Evolutionary conservation across 2,888 invertebrate species (phyloP), one percentile per base, ranked within the genome.

Genomic region (Caenorhabditis becei): DNA sequence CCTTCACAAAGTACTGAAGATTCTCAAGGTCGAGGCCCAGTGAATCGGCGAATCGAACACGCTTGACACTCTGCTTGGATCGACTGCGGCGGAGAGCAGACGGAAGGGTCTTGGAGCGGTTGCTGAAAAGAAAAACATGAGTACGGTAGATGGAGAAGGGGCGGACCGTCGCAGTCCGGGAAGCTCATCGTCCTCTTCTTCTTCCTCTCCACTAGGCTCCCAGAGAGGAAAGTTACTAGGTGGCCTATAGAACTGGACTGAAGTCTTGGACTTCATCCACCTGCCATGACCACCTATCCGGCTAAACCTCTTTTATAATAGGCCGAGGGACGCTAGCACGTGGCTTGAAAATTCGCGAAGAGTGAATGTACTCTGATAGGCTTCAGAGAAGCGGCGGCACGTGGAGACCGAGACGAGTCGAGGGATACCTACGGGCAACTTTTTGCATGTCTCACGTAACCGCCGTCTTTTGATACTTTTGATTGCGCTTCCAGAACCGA

Each of bases 11-110:
- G 37, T 80, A 83, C 47, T 83, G 65, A 23, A 63, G 58, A 32
- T 80, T 80, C 70, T 83, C 85, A 11, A 85, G 74, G 51, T 83
- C 83, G 62, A 85, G 65, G 18, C 85, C 85, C 20, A 85, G 54
- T 1, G 83, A 72, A 28, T 85, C 85, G 44, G 85, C 85, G 63
- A 85, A 85, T 75, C 83, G 80, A 7, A 85, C 85, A 10, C 81
- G 54, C 41, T 83, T 83, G 54, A 72, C 77, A 41, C 62, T 61
- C 20, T 83, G 80, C 41, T 81, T 81, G 10, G 81, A 81, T 53
- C 83, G 59, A 8, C 77, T 67, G 35, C 83, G 65, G 8, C 81
- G 74, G 47, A 83, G 72, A 11, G 83, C 83, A 5, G 83, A 83
- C 44, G 83, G 83, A 11, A 81, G 79, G 4, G 83, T 81, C 58